Evolutionary conservation across 2,113 vertebrate genomes (phyloP).

Genomic region (Cariama cristata): DNA sequence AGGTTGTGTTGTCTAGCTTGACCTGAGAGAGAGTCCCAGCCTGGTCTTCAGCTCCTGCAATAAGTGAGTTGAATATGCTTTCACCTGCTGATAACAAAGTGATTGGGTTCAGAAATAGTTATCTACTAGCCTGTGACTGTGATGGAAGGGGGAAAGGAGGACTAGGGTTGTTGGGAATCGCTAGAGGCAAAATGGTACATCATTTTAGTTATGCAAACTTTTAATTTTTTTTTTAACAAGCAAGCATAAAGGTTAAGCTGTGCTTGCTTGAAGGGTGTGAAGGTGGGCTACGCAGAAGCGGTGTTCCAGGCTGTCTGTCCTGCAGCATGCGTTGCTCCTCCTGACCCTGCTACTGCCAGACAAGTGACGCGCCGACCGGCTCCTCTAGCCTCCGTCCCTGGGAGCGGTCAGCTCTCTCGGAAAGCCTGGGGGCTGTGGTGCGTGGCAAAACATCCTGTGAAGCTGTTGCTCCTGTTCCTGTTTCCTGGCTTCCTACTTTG

Average conservation of each 20-base stretch:
- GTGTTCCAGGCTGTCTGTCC: not conserved
- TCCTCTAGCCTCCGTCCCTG: not conserved
- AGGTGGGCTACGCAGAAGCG: not conserved
- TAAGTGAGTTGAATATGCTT: not conserved
- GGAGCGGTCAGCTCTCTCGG: not conserved
- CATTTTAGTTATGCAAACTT: not conserved
- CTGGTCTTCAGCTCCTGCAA: not conserved
- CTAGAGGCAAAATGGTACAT: not conserved
- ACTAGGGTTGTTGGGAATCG: not conserved
- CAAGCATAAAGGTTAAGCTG: not conserved
- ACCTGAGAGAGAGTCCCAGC: not conserved
- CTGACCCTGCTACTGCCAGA: rapidly evolving
- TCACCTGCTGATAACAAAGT: not conserved
- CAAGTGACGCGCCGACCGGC: rapidly evolving
- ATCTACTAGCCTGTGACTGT: not conserved
- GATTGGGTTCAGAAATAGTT: not conserved
- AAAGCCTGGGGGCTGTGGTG: not conserved
- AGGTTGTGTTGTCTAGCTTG: not conserved
- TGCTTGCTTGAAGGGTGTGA: not conserved
- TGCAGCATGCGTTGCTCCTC: rapidly evolving
- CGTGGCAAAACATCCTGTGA: not conserved
- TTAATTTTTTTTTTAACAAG: not conserved
- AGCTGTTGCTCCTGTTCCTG: not conserved
- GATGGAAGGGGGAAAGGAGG: not conserved
- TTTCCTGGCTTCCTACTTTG: not conserved